Evolutionary conservation across 1,140 invertebrate genomes (phyloP).

Genomic region (Ips typographus): DNA sequence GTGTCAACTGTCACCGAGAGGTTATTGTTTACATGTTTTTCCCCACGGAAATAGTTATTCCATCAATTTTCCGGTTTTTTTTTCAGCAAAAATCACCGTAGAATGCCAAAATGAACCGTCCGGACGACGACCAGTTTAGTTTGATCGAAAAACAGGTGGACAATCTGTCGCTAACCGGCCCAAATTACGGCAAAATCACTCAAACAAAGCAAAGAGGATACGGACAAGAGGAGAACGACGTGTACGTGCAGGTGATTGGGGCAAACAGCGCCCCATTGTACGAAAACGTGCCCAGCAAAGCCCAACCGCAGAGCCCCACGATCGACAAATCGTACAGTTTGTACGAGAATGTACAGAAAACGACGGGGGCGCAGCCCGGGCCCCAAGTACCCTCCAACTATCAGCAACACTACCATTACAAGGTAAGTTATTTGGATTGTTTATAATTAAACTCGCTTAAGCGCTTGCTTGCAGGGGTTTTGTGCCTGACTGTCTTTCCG

Average conservation of each 20-base stretch:
- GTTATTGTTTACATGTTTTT: too few relatives aligned
- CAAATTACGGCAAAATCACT: conserved; percentile 44
- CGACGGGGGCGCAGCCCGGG: conserved; percentile 50
- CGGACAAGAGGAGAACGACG: conserved; percentile 45
- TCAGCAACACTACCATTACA: conserved; percentile 25
- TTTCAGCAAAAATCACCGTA: too few relatives aligned
- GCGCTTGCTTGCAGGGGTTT: too few relatives aligned
- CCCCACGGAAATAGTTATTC: too few relatives aligned
- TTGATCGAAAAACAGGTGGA: conserved; percentile 42
- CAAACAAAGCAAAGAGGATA: conserved; percentile 33
- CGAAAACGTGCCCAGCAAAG: conserved; percentile 71
- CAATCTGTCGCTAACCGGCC: conserved; percentile 41
- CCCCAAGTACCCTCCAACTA: conserved; percentile 15
- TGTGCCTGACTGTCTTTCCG: too few relatives aligned
- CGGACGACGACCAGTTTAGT: conserved; percentile 36
- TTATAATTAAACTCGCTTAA: too few relatives aligned
- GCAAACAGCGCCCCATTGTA: conserved; percentile 64
- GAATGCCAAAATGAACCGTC: conserved; percentile 4
- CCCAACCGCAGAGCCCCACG: conserved; percentile 62
- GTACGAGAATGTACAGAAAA: conserved; percentile 57
- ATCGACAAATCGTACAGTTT: not conserved
- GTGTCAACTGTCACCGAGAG: too few relatives aligned
- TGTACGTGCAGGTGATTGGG: conserved; percentile 52
- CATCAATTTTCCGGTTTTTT: too few relatives aligned
- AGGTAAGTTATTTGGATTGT: too few relatives aligned